A percentile compares a stretch with the other conserved stretches of the same genome.
These are phyloP conservation scores for Melieria picta DNA, from an alignment of 2,888 invertebrate species.

Conservation along the genomic window DNA sequence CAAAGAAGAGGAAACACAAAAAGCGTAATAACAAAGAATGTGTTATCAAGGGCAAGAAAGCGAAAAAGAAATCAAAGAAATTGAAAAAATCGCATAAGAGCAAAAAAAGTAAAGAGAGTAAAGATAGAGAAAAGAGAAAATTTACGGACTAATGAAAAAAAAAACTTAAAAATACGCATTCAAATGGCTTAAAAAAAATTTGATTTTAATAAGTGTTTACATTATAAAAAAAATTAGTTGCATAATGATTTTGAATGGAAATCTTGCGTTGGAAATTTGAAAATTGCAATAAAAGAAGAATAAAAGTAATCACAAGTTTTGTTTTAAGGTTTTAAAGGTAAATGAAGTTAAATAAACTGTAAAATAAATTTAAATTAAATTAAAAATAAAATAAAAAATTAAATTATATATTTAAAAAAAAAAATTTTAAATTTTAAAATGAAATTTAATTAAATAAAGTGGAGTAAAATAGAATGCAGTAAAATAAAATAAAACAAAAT, in stretches of 20 bases:
- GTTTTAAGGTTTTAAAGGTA: not conserved
- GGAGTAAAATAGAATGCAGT: not conserved
- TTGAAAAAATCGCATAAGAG: constrained; percentile 29
- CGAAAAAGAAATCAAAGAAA: constrained; percentile 48
- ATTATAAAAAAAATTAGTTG: too few relatives aligned
- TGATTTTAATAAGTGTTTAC: too few relatives aligned
- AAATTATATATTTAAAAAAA: not conserved
- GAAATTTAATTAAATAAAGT: not conserved
- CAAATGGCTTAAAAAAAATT: too few relatives aligned
- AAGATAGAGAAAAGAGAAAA: not conserved
- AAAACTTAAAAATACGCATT: too few relatives aligned
- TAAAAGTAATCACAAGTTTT: too few relatives aligned
- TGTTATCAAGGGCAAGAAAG: constrained; percentile 9
- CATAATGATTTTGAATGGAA: too few relatives aligned
- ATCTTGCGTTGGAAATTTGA: too few relatives aligned
- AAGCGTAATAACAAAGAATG: not conserved
- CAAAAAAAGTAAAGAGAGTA: constrained; percentile 28
- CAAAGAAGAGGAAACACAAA: constrained; percentile 46
- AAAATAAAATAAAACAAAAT: not conserved
- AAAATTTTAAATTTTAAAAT: not conserved
- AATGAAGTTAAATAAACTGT: not conserved
- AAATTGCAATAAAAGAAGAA: too few relatives aligned
- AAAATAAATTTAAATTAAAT: not conserved
- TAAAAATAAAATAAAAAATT: not conserved
- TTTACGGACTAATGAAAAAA: too few relatives aligned